Percentiles rank a stretch among this genome's conserved stretches.
Conservation (phyloP, 2,888 invertebrate genomes). For the Abscondita cerata region DNA sequence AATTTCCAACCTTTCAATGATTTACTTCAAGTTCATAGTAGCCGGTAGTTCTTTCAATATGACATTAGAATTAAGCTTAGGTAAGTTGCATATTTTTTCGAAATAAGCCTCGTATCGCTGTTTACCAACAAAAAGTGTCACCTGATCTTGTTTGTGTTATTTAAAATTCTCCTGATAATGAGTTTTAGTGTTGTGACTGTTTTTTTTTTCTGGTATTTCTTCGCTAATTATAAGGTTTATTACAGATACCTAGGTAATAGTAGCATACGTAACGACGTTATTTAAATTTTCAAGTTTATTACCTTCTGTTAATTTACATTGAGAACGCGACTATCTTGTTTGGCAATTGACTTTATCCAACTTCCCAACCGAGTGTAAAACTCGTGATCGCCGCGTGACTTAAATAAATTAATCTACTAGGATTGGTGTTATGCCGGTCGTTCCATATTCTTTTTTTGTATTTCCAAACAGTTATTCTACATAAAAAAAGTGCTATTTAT, state of each 20-base stretch:
- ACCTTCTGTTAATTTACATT: constrained; percentile 10
- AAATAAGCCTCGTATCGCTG: no score
- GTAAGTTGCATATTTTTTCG: no score
- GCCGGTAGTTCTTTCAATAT: constrained; percentile 7
- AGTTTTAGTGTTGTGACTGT: no score
- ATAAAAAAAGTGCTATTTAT: neutral
- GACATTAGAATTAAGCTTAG: no score
- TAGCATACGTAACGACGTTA: neutral
- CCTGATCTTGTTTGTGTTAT: no score
- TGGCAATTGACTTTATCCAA: constrained; percentile 18
- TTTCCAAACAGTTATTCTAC: neutral
- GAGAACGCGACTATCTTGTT: constrained; percentile 15
- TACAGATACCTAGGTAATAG: no score
- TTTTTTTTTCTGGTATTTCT: no score
- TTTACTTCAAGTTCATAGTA: constrained; percentile 9
- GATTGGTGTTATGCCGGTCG: neutral
- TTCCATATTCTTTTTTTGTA: neutral
- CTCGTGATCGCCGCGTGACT: constrained; percentile 25
- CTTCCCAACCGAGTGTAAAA: constrained; percentile 13
- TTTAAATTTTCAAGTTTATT: constrained; percentile 1
- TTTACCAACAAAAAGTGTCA: no score
- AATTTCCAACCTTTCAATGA: neutral
- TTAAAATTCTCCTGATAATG: no score
- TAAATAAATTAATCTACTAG: constrained; percentile 12
- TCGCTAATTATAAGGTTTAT: no score